These are phyloP conservation scores for Zosterops borbonicus DNA, from an alignment of 2,113 vertebrate species.

Conservation along the genomic window DNA sequence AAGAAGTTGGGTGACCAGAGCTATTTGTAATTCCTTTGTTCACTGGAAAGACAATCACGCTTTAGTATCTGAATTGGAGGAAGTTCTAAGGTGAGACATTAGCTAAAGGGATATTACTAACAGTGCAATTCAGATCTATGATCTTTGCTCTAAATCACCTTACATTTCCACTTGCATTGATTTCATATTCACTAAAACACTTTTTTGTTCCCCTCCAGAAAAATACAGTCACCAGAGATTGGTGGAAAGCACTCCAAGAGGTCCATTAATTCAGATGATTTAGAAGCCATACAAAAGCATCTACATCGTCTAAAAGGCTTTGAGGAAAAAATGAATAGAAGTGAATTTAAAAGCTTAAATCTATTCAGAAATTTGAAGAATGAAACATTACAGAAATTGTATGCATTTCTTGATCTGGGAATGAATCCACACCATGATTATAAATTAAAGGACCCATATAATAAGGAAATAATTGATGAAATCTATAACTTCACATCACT, in stretches of 20 bases:
- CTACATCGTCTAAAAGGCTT: conserved; percentile 40
- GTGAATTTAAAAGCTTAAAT: conserved; percentile 59
- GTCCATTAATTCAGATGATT: conserved; percentile 48
- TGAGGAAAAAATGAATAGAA: conserved; percentile 55
- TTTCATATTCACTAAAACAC: conserved; percentile 60
- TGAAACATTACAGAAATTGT: conserved; percentile 55
- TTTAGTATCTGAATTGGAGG: conserved; percentile 10
- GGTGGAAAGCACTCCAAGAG: conserved; percentile 50
- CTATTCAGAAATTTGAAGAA: conserved; percentile 47
- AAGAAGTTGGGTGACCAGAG: background rate
- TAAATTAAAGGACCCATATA: conserved; percentile 45
- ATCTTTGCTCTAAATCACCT: conserved; percentile 37
- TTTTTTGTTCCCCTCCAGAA: conserved; percentile 50
- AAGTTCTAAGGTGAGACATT: conserved; percentile 60
- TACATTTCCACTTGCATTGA: conserved; percentile 43
- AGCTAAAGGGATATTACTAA: background rate
- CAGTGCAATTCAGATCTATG: background rate
- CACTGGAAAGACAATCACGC: background rate
- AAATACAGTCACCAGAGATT: conserved; percentile 41
- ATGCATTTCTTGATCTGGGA: conserved; percentile 56
- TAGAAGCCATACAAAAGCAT: conserved; percentile 50
- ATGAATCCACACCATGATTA: conserved; percentile 46
- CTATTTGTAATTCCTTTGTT: conserved; percentile 26
- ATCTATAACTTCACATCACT: conserved; percentile 54
- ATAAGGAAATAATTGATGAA: conserved; percentile 57